Evolutionary conservation across 2,888 invertebrate species (phyloP).

Genomic region (Dryococelus australis): DNA sequence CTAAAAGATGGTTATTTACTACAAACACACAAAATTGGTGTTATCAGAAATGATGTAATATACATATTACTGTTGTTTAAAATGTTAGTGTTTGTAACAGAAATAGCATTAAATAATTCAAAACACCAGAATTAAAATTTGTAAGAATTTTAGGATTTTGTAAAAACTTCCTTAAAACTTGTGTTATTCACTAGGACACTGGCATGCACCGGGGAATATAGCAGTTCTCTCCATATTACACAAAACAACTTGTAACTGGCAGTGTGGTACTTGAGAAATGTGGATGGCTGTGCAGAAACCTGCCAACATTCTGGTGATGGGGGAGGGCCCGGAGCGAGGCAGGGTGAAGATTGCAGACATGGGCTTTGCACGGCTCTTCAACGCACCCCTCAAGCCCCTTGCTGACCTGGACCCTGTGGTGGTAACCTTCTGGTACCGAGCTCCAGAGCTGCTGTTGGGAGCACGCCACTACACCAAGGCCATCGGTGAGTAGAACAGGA

Average conservation of each 20-base stretch:
- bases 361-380: slow-evolving; percentile 98
- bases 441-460: slow-evolving; percentile 92
- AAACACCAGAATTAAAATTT: too few species aligned
- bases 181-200: too few species aligned
- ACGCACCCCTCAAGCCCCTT: slow-evolving; percentile 95
- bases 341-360: slow-evolving; percentile 98
- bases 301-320: slow-evolving; percentile 98
- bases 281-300: slow-evolving; percentile 74
- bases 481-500: slow-evolving; percentile 70
- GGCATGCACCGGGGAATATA: too few species aligned
- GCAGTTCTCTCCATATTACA: too few species aligned
- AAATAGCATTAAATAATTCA: too few species aligned
- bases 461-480: slow-evolving; percentile 98
- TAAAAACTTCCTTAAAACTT: too few species aligned
- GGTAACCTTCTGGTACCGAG: slow-evolving; percentile 99
- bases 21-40: too few species aligned
- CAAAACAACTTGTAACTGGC: background rate
- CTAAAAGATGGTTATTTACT: too few species aligned
- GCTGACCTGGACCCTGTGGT: slow-evolving; percentile 99
- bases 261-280: background rate
- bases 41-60: too few species aligned
- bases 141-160: too few species aligned
- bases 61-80: too few species aligned
- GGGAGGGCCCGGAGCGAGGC: slow-evolving; percentile 86
- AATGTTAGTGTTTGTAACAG: too few species aligned